phyloP scores from a whole-genome alignment of 2,113 vertebrate genomes.

The Hemiprocne comata region DNA sequence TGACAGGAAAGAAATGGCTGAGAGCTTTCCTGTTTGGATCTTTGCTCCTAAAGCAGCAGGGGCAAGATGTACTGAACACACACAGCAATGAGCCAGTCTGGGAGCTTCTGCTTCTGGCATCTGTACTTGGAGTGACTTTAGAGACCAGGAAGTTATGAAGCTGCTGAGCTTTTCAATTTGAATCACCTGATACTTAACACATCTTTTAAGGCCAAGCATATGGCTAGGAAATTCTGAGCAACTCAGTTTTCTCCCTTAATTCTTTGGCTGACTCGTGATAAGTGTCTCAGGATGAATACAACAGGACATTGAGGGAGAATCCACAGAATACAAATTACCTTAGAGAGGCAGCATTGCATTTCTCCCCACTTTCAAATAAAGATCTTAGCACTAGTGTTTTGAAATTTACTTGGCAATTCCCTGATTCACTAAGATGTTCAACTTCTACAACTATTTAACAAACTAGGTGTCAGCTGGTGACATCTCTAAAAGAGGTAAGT shows the following conservation, averaged over 20 bases:
- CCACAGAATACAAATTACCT: conserved; percentile 33
- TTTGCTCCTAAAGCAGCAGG: conserved; percentile 16
- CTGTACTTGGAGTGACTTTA: background rate
- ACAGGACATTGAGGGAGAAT: conserved; percentile 37
- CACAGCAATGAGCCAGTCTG: background rate
- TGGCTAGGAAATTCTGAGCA: conserved; percentile 25
- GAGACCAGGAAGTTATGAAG: conserved; percentile 25
- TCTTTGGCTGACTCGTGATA: conserved; percentile 22
- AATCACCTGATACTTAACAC: conserved; percentile 27
- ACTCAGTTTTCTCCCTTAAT: conserved; percentile 49
- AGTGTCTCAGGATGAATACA: conserved; percentile 33
- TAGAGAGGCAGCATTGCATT: background rate
- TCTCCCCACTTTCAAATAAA: background rate
- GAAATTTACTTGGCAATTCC: conserved; percentile 4
- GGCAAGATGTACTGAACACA: background rate
- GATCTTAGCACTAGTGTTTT: background rate
- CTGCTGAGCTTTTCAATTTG: conserved; percentile 56
- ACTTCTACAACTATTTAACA: background rate
- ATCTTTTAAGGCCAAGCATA: conserved; percentile 42
- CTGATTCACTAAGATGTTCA: background rate
- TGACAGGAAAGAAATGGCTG: conserved; percentile 25
- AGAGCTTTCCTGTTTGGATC: conserved; percentile 17
- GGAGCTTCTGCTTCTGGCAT: conserved; percentile 34
- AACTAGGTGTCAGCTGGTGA: background rate
- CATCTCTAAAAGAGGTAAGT: background rate